Evolutionary conservation across 2,888 invertebrate species (phyloP).

Genomic region (Cecidostiba fungosa): DNA sequence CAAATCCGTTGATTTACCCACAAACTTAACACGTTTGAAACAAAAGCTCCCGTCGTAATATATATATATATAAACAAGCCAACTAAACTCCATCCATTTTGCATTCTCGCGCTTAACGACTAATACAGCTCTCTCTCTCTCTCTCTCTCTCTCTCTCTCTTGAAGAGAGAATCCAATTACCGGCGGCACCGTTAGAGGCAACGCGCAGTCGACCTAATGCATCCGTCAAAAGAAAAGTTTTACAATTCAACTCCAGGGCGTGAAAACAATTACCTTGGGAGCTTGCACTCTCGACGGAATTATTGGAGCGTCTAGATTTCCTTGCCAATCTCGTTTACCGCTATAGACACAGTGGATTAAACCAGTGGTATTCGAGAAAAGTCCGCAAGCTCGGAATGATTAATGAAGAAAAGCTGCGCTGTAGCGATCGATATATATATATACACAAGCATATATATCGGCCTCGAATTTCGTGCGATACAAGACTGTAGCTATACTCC

Average conservation of each 20-base stretch:
- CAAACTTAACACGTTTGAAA: too few species aligned
- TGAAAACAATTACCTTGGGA: background rate
- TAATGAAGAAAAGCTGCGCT: conserved; percentile 25
- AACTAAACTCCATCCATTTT: background rate
- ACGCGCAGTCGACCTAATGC: background rate
- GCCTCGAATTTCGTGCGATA: background rate
- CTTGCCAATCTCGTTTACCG: background rate
- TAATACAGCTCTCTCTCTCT: background rate
- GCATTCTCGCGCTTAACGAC: background rate
- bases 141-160: too few species aligned
- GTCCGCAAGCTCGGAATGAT: conserved; percentile 2
- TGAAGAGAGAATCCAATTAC: background rate
- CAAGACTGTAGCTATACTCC: background rate
- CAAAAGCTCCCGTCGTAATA: too few species aligned
- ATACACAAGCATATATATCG: background rate
- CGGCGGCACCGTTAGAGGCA: background rate
- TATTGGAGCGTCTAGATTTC: background rate
- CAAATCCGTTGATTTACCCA: too few species aligned
- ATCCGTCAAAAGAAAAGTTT: conserved; percentile 9
- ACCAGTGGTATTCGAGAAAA: background rate
- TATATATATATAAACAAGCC: background rate
- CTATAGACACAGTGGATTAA: background rate
- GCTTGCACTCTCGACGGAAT: background rate
- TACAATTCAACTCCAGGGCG: background rate
- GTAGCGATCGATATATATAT: too few species aligned